Conservation (phyloP, 1,140 invertebrate genomes). For the Papilio aristodemus region DNA sequence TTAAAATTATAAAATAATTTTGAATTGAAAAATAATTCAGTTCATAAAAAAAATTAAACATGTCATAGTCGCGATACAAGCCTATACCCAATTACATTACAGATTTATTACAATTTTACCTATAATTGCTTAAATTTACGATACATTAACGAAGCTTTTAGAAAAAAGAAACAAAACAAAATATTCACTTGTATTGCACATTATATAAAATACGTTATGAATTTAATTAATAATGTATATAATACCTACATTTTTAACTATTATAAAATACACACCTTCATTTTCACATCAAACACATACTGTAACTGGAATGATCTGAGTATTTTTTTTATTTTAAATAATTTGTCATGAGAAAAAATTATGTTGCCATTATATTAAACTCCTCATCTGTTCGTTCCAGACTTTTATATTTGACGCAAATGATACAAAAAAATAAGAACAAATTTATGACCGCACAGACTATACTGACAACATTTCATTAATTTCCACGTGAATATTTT, state of each 20-base stretch:
- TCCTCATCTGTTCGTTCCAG: too few relatives aligned
- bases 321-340: constrained; percentile 46
- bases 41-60: constrained; percentile 58
- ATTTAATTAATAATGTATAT: constrained; percentile 52
- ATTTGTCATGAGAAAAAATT: constrained; percentile 42
- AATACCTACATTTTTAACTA: constrained; percentile 58
- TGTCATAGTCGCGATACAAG: constrained; percentile 69
- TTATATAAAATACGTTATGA: constrained; percentile 69
- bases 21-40: constrained; percentile 49
- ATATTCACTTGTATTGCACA: constrained; percentile 74
- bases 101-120: constrained; percentile 74
- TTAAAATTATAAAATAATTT: constrained; percentile 53
- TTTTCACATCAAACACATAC: constrained; percentile 44
- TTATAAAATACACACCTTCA: constrained; percentile 47
- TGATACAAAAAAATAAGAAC: too few relatives aligned
- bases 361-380: background rate
- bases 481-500: too few relatives aligned
- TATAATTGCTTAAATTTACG: constrained; percentile 64
- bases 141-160: constrained; percentile 71
- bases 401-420: too few relatives aligned
- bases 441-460: too few relatives aligned
- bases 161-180: constrained; percentile 60
- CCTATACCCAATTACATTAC: constrained; percentile 70
- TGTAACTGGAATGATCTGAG: constrained; percentile 54
- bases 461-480: too few relatives aligned